phyloP scores from a whole-genome alignment of 1,140 invertebrate genomes.

The Matsumurasca onukii region DNA sequence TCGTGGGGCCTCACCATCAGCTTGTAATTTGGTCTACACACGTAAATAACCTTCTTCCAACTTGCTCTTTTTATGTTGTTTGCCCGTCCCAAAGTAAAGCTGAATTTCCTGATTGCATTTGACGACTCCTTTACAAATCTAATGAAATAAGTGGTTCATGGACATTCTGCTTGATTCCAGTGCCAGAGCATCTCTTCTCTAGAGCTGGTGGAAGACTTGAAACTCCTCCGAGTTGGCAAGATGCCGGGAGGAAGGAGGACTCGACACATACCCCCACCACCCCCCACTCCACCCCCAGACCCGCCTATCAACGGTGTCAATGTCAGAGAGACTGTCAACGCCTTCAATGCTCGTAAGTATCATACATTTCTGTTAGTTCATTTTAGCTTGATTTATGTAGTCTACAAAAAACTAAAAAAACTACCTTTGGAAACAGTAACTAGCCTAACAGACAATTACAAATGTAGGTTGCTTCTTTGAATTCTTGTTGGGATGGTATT shows the following conservation, averaged over 20 bases:
- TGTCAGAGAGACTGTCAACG: constrained; percentile 58
- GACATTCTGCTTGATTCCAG: constrained; percentile 52
- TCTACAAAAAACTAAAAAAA: background rate
- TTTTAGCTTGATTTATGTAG: background rate
- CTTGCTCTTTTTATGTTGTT: too few species aligned
- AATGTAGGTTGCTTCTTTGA: too few species aligned
- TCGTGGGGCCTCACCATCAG: too few species aligned
- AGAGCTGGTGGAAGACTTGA: constrained; percentile 83
- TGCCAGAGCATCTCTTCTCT: constrained; percentile 83
- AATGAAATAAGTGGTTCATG: too few species aligned
- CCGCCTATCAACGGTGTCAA: constrained; percentile 59
- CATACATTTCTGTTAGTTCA: constrained; percentile 23
- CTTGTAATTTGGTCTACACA: too few species aligned
- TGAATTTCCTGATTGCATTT: too few species aligned
- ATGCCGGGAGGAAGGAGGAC: constrained; percentile 56
- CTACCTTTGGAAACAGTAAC: too few species aligned
- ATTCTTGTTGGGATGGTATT: too few species aligned
- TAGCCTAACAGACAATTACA: too few species aligned
- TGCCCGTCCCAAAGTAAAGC: too few species aligned
- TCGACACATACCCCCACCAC: constrained; percentile 58
- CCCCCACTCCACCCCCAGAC: constrained; percentile 59
- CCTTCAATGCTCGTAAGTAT: constrained; percentile 54
- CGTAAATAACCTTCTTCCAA: too few species aligned
- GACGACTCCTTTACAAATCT: too few species aligned
- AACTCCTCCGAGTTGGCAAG: constrained; percentile 74